A percentile compares a stretch with the other conserved stretches of the same genome.
Conservation (phyloP, 2,113 vertebrate species). For the Plecturocebus donacophilus region DNA sequence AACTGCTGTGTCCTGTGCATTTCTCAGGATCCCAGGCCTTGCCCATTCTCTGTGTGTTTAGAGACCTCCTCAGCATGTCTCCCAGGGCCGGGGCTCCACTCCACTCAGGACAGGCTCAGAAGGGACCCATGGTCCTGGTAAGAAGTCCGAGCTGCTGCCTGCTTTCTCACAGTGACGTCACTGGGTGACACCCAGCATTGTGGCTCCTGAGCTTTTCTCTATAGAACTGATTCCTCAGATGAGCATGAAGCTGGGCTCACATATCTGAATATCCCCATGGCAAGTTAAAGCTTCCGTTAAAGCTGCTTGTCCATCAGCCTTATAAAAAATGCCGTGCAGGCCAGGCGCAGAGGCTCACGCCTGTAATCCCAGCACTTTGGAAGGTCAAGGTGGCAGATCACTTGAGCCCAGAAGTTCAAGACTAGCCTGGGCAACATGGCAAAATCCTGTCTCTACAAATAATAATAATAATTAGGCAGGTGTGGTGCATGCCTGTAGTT, state of each 20-base stretch:
- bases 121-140: not conserved
- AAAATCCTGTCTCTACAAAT: no score
- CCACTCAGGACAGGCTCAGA: rapidly evolving
- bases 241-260: not conserved
- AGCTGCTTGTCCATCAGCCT: not conserved
- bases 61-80: not conserved
- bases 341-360: no score
- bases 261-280: not conserved
- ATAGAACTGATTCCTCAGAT: not conserved
- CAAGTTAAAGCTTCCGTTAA: not conserved
- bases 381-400: no score
- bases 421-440: no score
- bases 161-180: rapidly evolving
- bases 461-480: no score
- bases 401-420: no score
- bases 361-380: no score
- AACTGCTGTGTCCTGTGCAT: no score
- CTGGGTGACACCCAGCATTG: not conserved
- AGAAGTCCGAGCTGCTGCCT: not conserved
- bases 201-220: not conserved
- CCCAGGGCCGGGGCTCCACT: no score
- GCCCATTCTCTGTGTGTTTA: not conserved
- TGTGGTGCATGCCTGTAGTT: no score
- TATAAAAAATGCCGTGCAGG: no score
- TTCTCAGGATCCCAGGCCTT: not conserved